A percentile compares a stretch with the other conserved stretches of the same genome.
Evolutionary conservation across 2,797 vertebrate species (phyloP).

Genomic region (Myiothlypis chrysogaster): DNA sequence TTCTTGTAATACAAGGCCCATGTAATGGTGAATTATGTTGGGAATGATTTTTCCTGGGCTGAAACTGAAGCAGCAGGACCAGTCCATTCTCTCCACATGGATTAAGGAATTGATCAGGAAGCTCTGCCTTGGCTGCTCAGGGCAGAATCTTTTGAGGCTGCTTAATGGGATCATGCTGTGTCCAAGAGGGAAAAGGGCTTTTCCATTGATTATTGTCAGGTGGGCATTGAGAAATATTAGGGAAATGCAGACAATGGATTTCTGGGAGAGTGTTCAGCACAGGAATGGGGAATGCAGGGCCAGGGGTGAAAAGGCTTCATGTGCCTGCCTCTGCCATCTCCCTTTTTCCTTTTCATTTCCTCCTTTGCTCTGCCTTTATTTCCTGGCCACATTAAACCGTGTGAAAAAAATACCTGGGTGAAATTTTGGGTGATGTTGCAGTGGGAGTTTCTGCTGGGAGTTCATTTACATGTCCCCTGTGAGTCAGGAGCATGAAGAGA

Average conservation of each 20-base stretch:
- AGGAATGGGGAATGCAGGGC: neutral
- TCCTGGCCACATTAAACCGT: neutral
- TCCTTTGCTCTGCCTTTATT: neutral
- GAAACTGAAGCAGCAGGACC: neutral
- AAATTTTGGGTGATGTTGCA: neutral
- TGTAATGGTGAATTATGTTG: constrained; percentile 45
- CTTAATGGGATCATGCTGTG: constrained; percentile 28
- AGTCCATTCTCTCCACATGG: neutral
- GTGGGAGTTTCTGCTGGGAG: neutral
- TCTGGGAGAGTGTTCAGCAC: neutral
- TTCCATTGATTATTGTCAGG: neutral
- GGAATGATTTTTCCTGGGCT: neutral
- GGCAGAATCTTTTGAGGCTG: constrained; percentile 8
- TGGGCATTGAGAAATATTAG: neutral
- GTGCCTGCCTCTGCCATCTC: neutral
- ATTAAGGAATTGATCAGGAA: constrained; percentile 59
- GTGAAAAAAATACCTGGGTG: neutral
- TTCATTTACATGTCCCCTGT: neutral
- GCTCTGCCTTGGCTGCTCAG: neutral
- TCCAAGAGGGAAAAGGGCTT: neutral
- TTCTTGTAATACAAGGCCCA: constrained; percentile 13
- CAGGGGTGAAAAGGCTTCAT: neutral
- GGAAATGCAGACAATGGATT: neutral
- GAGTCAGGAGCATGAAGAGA: neutral
- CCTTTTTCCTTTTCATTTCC: neutral